These are phyloP conservation scores for Eugnorisma glareosa DNA, from an alignment of 2,888 invertebrate genomes.

Conservation along the genomic window DNA sequence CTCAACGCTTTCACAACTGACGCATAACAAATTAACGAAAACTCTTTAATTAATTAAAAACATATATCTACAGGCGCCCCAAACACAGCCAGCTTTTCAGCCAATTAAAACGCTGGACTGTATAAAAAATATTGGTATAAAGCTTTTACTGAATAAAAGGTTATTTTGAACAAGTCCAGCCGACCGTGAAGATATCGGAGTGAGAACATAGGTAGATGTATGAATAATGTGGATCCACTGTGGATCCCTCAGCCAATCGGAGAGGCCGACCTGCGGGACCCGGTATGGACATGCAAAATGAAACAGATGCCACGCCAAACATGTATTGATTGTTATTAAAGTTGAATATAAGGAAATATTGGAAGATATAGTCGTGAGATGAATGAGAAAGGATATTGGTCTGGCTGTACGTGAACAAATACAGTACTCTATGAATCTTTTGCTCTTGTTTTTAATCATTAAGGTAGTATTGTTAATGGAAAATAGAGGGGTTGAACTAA, in stretches of 20 bases:
- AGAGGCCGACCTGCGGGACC: conserved; percentile 16
- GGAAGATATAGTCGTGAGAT: conserved; percentile 11
- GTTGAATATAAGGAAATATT: conserved; percentile 18
- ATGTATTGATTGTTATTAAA: conserved; percentile 49
- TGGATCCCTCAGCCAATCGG: conserved; percentile 25
- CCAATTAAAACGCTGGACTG: conserved; percentile 47
- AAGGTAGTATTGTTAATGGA: background rate
- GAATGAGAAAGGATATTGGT: conserved; percentile 26
- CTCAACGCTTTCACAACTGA: conserved; percentile 9
- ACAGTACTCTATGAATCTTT: background rate
- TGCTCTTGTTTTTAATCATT: background rate
- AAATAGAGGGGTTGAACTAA: background rate
- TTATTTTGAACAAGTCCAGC: conserved; percentile 55
- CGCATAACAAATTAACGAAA: conserved; percentile 20
- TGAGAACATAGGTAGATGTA: conserved; percentile 43
- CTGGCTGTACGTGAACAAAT: conserved; percentile 14
- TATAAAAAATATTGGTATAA: conserved; percentile 45
- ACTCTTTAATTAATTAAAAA: conserved; percentile 28
- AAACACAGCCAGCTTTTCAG: conserved; percentile 43
- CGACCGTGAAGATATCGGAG: conserved; percentile 53
- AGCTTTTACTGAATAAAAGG: conserved; percentile 58
- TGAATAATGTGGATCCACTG: conserved; percentile 53
- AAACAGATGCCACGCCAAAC: conserved; percentile 40
- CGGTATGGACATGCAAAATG: conserved; percentile 38
- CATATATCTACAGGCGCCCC: background rate